These are phyloP conservation scores for Zaprionus taronus DNA, from an alignment of 1,140 invertebrate species.

Conservation along the genomic window DNA sequence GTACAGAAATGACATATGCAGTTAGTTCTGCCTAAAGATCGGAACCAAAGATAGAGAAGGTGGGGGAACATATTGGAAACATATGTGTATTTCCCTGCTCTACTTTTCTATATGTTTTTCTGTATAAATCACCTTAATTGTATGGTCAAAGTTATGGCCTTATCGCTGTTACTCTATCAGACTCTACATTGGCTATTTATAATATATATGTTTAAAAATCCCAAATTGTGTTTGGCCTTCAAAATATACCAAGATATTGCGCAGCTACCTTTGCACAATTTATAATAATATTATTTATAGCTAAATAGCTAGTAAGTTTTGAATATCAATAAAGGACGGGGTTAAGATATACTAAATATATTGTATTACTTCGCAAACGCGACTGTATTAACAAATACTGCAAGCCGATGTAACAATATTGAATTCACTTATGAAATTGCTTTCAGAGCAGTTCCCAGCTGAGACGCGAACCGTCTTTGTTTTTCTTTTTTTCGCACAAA, in stretches of 20 bases:
- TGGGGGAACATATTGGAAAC: background rate
- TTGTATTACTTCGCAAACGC: background rate
- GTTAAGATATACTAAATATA: background rate
- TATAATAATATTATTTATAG: too few species aligned
- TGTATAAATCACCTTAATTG: background rate
- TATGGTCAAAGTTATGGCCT: background rate
- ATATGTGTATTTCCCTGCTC: background rate
- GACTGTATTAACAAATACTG: background rate
- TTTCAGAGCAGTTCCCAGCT: background rate
- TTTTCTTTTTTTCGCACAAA: background rate
- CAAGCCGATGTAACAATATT: background rate
- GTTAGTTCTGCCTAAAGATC: background rate
- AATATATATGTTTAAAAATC: background rate
- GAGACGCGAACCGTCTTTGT: background rate
- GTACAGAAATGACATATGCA: background rate
- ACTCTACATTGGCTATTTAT: background rate
- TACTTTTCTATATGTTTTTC: background rate
- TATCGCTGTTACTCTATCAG: background rate
- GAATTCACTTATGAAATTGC: background rate
- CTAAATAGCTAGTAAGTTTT: background rate
- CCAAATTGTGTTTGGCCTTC: background rate
- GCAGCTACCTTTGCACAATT: background rate
- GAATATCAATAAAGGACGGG: background rate
- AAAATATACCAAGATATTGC: background rate
- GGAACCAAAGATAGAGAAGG: conserved; percentile 8